Evolutionary conservation across 2,113 vertebrate genomes (phyloP), one percentile per base, ranked within the genome.

Genomic region (Cathartes aura): DNA sequence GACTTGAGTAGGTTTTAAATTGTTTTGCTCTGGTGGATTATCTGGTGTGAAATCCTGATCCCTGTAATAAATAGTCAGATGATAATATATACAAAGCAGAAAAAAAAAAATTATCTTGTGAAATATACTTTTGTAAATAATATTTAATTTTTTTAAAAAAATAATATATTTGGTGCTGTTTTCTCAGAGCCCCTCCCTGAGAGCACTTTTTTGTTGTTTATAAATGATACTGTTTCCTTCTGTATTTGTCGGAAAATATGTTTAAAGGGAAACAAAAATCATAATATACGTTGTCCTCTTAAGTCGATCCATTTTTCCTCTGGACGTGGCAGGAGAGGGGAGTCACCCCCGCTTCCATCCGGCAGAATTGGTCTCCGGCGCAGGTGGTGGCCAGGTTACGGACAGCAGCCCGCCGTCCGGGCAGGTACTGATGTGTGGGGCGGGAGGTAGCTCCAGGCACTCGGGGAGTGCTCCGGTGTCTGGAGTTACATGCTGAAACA

Each of bases 81-180:
- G 68, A 89, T 98, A 95, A 97, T 97, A 96, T 98, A 97, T 96
- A 95, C 63, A 83, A 91, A 97, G 83, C 70, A 72, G 82, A 75
- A 89, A 68, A 81, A 87, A 91, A 66, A 88, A 45, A 9, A 18
- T 92, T 97, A 92, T 70, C 96, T 96, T 98, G 92, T 98, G 97
- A 98, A 96, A 93, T 97, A 97, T 95, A 93, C 97, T 98, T 98
- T 97, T 98, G 98, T 98, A 98, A 98, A 98, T 98, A 98, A 96
- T 98, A 98, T 98, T 98, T 98, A 98, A 98, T 98, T 98, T 98
- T 97, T 97, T 95, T 22, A 56, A 95, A 97, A 95, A 96, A 96
- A 98, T 98, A 98, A 98, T 98, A 98, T 98, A 98, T 98, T 98
- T 98, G 98, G 98, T 98, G 98, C 98, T 98, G 98, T 98, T 98